Evolutionary conservation across 92 coral and sea anemone species (phyloP).

Genomic region (Meandrina meandrites): DNA sequence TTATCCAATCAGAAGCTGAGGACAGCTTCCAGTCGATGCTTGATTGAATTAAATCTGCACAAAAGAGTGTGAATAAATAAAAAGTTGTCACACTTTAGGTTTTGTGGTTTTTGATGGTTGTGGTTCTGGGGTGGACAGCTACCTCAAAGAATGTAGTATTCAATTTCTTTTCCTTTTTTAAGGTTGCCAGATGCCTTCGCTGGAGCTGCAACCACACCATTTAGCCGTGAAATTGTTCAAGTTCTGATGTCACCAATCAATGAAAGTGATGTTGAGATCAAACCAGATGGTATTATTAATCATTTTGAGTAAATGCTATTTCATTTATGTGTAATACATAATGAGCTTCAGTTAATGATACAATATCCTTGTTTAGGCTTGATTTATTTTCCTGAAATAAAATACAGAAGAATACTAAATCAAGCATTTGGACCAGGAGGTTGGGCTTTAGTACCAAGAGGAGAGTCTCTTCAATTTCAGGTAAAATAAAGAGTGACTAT

Average conservation of each 20-base stretch:
- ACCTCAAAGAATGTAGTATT: too few relatives aligned
- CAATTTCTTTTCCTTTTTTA: not conserved
- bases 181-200: slow-evolving; percentile 74
- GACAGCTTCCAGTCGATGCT: too few relatives aligned
- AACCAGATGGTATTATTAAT: slow-evolving; percentile 83
- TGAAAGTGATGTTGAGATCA: slow-evolving; percentile 86
- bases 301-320: not conserved
- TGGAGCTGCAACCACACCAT: slow-evolving; percentile 88
- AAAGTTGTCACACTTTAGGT: too few relatives aligned
- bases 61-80: too few relatives aligned
- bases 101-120: too few relatives aligned
- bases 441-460: slow-evolving; percentile 98
- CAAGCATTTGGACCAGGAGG: slow-evolving; percentile 99
- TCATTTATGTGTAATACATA: not conserved
- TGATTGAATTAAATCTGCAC: too few relatives aligned
- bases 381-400: slow-evolving; percentile 93
- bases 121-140: too few relatives aligned
- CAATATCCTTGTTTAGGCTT: slow-evolving; percentile 59
- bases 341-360: not conserved
- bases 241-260: slow-evolving; percentile 88
- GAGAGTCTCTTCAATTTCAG: slow-evolving; percentile 99
- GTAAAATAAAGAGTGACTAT: slow-evolving; percentile 42
- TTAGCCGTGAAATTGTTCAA: slow-evolving; percentile 63
- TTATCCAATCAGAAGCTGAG: too few relatives aligned
- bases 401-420: slow-evolving; percentile 93